Conservation (phyloP, 2,888 invertebrate genomes). For the Spodoptera picta region DNA sequence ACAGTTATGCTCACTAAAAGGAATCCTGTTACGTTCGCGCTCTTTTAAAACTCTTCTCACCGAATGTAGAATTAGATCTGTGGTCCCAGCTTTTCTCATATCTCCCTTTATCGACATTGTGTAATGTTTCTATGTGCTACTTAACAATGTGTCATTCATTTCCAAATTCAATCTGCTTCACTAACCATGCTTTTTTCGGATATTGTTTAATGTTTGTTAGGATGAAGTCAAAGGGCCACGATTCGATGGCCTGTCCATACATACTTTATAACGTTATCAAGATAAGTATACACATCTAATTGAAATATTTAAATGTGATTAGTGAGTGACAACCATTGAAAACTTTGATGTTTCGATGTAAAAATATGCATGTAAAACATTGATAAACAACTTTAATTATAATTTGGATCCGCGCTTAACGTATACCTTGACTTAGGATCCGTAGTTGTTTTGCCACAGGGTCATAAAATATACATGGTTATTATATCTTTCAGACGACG, state of each 20-base stretch:
- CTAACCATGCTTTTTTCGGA: conserved; percentile 36
- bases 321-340: conserved; percentile 57
- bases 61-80: conserved; percentile 33
- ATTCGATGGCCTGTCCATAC: conserved; percentile 4
- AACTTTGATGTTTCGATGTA: conserved; percentile 32
- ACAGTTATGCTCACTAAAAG: too few species aligned
- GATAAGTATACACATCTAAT: conserved; percentile 32
- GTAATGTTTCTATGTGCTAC: conserved; percentile 14
- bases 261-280: conserved; percentile 13
- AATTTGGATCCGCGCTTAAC: conserved; percentile 59
- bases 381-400: conserved; percentile 17
- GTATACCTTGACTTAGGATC: conserved; percentile 55
- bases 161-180: conserved; percentile 38
- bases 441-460: conserved; percentile 23
- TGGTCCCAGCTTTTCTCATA: conserved; percentile 39
- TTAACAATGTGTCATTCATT: conserved; percentile 29
- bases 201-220: conserved; percentile 36
- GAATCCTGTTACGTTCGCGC: neutral
- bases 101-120: conserved; percentile 24
- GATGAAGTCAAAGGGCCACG: conserved; percentile 14
- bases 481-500: conserved; percentile 87
- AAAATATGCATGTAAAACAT: conserved; percentile 30
- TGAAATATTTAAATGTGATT: conserved; percentile 24
- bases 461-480: conserved; percentile 18
- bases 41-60: conserved; percentile 3